phyloP scores from a whole-genome alignment of 2,113 vertebrate genomes.

The Silurus meridionalis region DNA sequence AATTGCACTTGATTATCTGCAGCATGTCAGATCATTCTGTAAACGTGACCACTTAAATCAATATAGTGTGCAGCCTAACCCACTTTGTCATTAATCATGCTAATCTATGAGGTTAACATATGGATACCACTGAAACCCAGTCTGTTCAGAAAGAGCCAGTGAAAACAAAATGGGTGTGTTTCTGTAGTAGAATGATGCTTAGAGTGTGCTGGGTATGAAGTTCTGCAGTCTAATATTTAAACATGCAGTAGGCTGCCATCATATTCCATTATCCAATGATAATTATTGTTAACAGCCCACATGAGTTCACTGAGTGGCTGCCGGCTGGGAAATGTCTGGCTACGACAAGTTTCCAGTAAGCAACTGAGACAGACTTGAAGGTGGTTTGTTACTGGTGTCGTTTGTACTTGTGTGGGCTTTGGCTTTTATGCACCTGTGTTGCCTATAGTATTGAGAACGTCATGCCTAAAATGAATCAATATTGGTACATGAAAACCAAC shows the following conservation, averaged over 20 bases:
- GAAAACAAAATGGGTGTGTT: conserved; percentile 39
- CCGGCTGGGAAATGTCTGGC: conserved; percentile 49
- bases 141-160: conserved; percentile 37
- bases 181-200: conserved; percentile 35
- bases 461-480: conserved; percentile 20
- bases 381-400: conserved; percentile 2
- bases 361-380: conserved; percentile 30
- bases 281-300: conserved; percentile 64
- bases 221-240: conserved; percentile 50
- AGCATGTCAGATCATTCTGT: not conserved
- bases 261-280: conserved; percentile 64
- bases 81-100: conserved; percentile 9
- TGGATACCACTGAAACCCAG: not conserved
- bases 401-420: not conserved
- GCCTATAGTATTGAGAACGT: not conserved
- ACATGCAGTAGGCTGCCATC: conserved; percentile 61
- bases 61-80: not conserved
- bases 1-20: not conserved
- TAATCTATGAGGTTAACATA: conserved; percentile 27
- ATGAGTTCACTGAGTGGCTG: conserved; percentile 64
- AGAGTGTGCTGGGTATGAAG: conserved; percentile 26
- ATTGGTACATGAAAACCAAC: not conserved
- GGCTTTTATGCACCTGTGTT: conserved; percentile 14
- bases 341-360: conserved; percentile 63
- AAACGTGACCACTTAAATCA: not conserved